Percentiles rank a stretch among this genome's conserved stretches.
Conservation (phyloP, 1,140 invertebrate species). For the Bombus affinis region DNA sequence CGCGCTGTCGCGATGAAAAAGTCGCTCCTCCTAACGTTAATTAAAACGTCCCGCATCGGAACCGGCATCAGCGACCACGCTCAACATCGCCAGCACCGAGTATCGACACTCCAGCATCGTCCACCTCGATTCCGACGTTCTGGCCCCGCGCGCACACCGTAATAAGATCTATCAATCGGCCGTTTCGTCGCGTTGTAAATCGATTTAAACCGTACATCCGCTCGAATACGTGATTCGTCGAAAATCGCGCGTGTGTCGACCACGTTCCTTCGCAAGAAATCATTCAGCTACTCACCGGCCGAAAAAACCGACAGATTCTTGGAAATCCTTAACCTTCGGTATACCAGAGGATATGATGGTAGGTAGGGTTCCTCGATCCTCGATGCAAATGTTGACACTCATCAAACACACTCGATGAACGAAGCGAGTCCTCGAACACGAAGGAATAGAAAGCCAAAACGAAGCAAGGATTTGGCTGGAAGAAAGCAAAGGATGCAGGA, state of each 20-base stretch:
- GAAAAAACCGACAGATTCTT: too few relatives aligned
- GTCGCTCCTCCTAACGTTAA: conserved; percentile 21
- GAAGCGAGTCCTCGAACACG: background rate
- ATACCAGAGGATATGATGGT: background rate
- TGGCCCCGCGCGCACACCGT: background rate
- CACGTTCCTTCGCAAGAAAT: background rate
- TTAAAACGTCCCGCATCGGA: conserved; percentile 44
- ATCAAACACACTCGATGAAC: conserved; percentile 34
- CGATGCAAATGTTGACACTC: conserved; percentile 13
- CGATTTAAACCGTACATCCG: background rate
- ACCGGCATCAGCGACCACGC: conserved; percentile 14
- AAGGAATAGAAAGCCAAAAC: background rate
- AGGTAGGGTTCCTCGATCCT: conserved; percentile 20
- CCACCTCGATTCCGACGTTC: background rate
- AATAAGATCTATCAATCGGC: conserved; percentile 18
- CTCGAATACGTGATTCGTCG: background rate
- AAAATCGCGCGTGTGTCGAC: background rate
- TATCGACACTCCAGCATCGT: conserved; percentile 5
- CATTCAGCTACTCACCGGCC: conserved; percentile 9
- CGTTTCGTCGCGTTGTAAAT: conserved; percentile 3
- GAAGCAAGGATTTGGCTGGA: background rate
- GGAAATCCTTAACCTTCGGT: conserved; percentile 37
- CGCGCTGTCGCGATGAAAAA: conserved; percentile 10
- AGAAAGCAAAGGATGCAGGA: background rate
- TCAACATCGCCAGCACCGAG: background rate